Percentiles rank a stretch among this genome's conserved stretches.
Evolutionary conservation across 2,888 invertebrate species (phyloP).

Genomic region (Exocentrus adspersus): DNA sequence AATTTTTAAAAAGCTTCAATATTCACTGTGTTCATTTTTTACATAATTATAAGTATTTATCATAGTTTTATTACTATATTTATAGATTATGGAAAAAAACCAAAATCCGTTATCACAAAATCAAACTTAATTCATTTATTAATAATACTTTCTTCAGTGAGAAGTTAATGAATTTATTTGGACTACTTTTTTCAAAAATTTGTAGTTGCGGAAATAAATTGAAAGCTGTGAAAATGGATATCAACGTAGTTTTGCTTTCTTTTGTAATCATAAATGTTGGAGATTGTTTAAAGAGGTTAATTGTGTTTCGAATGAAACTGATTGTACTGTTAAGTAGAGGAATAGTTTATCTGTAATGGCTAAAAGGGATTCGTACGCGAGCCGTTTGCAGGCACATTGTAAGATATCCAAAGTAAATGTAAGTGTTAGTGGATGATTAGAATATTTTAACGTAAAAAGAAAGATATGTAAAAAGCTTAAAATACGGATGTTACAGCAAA

Average conservation of each 20-base stretch:
- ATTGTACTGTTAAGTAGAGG: constrained; percentile 55
- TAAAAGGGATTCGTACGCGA: not conserved
- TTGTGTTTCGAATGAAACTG: constrained; percentile 45
- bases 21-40: constrained; percentile 50
- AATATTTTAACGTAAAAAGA: constrained; percentile 56
- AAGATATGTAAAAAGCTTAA: constrained; percentile 53
- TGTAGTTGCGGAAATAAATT: too few species aligned
- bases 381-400: constrained; percentile 24
- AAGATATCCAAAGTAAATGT: constrained; percentile 54
- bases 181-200: too few species aligned
- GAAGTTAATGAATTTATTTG: too few species aligned
- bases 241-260: constrained; percentile 19
- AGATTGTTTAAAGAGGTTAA: constrained; percentile 52
- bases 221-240: not conserved
- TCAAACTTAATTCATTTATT: too few species aligned
- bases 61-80: constrained; percentile 40
- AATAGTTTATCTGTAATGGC: constrained; percentile 50
- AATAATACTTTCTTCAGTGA: too few species aligned
- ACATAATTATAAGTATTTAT: constrained; percentile 46
- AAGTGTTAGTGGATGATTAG: constrained; percentile 62
- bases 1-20: constrained; percentile 37
- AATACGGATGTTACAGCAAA: constrained; percentile 52
- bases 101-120: not conserved
- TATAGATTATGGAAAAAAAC: not conserved
- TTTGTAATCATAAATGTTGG: constrained; percentile 43